Conservation (phyloP, 1,140 invertebrate genomes). For the Latrodectus geometricus region DNA sequence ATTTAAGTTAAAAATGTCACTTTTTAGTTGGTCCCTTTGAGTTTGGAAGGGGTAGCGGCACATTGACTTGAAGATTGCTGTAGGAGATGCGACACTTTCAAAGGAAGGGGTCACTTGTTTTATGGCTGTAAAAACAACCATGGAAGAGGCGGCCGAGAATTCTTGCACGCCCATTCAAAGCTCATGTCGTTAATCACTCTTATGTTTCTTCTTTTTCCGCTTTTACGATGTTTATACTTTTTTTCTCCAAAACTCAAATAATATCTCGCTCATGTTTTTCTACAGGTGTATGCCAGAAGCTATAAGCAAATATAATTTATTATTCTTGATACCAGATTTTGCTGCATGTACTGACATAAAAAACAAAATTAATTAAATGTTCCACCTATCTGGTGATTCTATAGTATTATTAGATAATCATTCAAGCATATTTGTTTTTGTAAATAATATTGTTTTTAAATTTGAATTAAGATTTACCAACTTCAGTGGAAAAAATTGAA, state of each 20-base stretch:
- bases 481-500: no score
- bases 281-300: background rate
- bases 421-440: no score
- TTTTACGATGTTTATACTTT: background rate
- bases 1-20: background rate
- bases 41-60: slow-evolving; percentile 24
- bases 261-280: background rate
- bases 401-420: no score
- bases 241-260: background rate
- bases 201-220: slow-evolving; percentile 18
- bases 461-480: no score
- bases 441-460: no score
- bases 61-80: slow-evolving; percentile 39
- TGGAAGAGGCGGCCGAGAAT: slow-evolving; percentile 5
- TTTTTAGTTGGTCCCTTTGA: slow-evolving; percentile 7
- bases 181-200: slow-evolving; percentile 49
- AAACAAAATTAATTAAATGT: no score
- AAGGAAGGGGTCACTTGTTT: slow-evolving; percentile 61
- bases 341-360: no score
- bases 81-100: slow-evolving; percentile 45
- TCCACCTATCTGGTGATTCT: no score
- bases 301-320: no score
- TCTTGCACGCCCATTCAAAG: background rate
- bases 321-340: no score
- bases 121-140: slow-evolving; percentile 60